Conservation (phyloP, 2,888 invertebrate species). For the Erpobdella octoculata region DNA sequence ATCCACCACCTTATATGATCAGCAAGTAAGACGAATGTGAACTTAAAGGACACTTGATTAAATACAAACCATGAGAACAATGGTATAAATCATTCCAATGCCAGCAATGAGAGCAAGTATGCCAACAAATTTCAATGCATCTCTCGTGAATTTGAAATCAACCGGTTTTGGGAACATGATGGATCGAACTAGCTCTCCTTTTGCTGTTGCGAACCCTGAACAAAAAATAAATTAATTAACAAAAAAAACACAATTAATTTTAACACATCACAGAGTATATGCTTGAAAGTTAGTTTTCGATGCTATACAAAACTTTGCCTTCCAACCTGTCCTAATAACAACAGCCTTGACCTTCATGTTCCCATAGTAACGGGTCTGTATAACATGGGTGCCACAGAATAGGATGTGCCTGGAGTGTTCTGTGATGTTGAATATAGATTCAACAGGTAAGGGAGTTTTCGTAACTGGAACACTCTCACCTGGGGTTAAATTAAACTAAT, state of each 20-base stretch:
- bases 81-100: conserved; percentile 75
- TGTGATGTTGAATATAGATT: conserved; percentile 65
- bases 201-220: conserved; percentile 75
- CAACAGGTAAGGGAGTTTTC: conserved; percentile 73
- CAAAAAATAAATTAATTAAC: neutral
- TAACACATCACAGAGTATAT: too few species aligned
- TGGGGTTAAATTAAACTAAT: too few species aligned
- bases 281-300: too few species aligned
- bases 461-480: conserved; percentile 93
- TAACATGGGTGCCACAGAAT: conserved; percentile 81
- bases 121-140: conserved; percentile 70
- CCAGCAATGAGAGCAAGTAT: conserved; percentile 71
- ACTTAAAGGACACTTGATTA: neutral
- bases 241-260: too few species aligned
- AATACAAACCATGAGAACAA: conserved; percentile 68
- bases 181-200: conserved; percentile 77
- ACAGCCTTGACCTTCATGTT: conserved; percentile 69
- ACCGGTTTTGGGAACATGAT: conserved; percentile 91
- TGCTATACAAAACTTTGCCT: neutral
- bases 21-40: neutral
- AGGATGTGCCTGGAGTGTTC: conserved; percentile 79
- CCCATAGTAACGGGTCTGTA: conserved; percentile 82
- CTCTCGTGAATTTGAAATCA: conserved; percentile 86
- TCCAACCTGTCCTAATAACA: conserved; percentile 66
- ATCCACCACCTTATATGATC: too few species aligned